These are phyloP conservation scores for Phalacrocorax aristotelis DNA, from an alignment of 2,113 vertebrate genomes.

Conservation along the genomic window DNA sequence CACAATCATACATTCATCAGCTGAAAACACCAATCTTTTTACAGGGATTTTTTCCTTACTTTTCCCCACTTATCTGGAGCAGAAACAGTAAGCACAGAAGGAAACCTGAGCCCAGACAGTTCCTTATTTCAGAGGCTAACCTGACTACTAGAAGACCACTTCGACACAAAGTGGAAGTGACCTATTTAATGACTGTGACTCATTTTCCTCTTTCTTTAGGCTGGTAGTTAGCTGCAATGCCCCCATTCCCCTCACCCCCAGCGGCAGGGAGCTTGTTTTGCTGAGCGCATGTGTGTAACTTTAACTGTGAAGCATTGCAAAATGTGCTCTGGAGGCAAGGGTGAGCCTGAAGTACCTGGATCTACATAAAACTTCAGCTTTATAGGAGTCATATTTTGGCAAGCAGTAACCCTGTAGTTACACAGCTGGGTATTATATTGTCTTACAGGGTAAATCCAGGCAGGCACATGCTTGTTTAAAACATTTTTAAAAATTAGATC, in stretches of 20 bases:
- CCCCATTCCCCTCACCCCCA: neutral
- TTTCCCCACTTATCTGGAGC: neutral
- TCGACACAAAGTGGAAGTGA: constrained; percentile 5
- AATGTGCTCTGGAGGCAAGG: neutral
- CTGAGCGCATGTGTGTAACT: neutral
- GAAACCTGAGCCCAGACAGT: neutral
- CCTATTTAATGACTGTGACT: constrained; percentile 29
- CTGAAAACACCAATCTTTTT: neutral
- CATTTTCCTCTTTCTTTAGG: constrained; percentile 13
- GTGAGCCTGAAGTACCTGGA: neutral
- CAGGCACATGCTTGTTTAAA: constrained; percentile 9
- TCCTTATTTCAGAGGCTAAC: neutral
- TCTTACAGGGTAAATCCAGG: neutral
- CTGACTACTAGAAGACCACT: neutral
- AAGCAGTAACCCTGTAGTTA: neutral
- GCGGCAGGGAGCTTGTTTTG: neutral
- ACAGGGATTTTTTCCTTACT: neutral
- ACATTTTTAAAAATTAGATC: neutral
- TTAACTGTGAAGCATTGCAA: neutral
- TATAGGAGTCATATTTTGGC: neutral
- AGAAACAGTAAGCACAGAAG: neutral
- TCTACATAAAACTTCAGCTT: neutral
- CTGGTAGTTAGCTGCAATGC: neutral
- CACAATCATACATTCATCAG: neutral
- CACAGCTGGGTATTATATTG: neutral